Conservation (phyloP, 2,113 vertebrate genomes). For the Chamaetylas fuelleborni region DNA sequence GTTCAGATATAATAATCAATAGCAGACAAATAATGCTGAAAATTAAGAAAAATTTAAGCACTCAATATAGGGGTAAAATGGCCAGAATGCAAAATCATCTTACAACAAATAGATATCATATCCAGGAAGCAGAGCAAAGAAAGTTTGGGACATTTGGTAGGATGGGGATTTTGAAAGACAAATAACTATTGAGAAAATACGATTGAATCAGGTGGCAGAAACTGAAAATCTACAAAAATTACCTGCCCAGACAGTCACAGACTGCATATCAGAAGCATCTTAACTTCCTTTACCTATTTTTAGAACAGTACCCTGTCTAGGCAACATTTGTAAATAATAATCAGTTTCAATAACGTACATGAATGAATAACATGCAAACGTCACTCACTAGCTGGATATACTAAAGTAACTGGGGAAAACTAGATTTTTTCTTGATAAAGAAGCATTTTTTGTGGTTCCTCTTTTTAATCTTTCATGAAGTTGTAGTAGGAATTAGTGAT, state of each 20-base stretch:
- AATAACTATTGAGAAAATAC: not conserved
- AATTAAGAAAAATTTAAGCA: not conserved
- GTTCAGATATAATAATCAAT: not conserved
- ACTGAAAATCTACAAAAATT: not conserved
- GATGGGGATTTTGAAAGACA: not conserved
- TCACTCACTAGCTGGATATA: not conserved
- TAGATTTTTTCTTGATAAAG: not conserved
- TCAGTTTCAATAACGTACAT: not conserved
- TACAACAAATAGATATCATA: not conserved
- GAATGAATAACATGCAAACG: not conserved
- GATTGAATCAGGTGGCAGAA: not conserved
- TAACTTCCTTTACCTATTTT: not conserved
- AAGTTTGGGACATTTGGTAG: not conserved
- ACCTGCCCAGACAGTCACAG: not conserved
- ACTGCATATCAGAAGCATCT: not conserved
- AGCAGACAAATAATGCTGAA: not conserved
- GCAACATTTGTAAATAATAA: not conserved
- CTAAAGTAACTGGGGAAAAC: not conserved
- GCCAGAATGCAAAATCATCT: not conserved
- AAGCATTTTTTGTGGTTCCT: not conserved
- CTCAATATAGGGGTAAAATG: not conserved
- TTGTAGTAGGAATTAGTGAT: not conserved
- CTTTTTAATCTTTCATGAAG: not conserved
- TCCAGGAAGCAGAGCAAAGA: not conserved
- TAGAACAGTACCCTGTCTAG: not conserved